A percentile compares a stretch with the other conserved stretches of the same genome.
phyloP scores from a whole-genome alignment of 1,140 invertebrate species.

The Calephelis virginiensis region DNA sequence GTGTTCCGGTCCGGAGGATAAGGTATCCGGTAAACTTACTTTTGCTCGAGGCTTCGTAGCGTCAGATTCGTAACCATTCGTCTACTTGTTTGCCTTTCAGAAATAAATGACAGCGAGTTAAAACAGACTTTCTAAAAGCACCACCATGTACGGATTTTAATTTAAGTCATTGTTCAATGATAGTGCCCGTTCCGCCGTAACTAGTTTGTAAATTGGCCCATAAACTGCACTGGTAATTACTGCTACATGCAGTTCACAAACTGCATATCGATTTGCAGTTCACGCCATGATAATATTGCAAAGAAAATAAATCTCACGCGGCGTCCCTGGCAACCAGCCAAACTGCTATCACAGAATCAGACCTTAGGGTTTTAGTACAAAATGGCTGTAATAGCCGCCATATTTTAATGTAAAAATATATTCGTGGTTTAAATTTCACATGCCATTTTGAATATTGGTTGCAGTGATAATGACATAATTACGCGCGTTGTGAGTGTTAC shows the following conservation, averaged over 20 bases:
- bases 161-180: conserved; percentile 14
- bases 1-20: no score
- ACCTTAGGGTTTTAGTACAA: conserved; percentile 34
- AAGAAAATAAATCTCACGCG: conserved; percentile 35
- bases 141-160: background rate
- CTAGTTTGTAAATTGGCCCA: conserved; percentile 22
- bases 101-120: background rate
- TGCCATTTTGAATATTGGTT: conserved; percentile 19
- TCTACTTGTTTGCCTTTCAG: no score
- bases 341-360: conserved; percentile 28
- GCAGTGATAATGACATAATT: background rate
- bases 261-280: conserved; percentile 21
- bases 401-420: conserved; percentile 35
- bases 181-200: background rate
- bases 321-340: conserved; percentile 32
- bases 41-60: no score
- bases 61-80: no score
- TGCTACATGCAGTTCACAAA: conserved; percentile 10
- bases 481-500: background rate
- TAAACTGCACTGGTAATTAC: conserved; percentile 14
- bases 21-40: no score
- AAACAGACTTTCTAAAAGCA: background rate
- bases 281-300: conserved; percentile 31
- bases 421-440: conserved; percentile 6
- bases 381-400: conserved; percentile 31